A percentile compares a stretch with the other conserved stretches of the same genome.
Conservation (phyloP, 2,888 invertebrate genomes). For the Norana najaformis region DNA sequence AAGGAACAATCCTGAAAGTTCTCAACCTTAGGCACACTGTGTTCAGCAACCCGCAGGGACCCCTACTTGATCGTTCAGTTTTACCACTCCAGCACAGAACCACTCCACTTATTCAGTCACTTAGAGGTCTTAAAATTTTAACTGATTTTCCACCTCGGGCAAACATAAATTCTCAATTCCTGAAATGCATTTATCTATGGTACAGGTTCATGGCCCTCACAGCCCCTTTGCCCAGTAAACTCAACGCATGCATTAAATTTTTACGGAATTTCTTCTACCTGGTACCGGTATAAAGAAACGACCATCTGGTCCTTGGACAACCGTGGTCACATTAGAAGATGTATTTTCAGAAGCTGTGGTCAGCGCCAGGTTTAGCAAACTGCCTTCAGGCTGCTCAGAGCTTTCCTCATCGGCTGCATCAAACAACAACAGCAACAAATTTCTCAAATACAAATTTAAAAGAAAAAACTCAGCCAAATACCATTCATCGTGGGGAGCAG, state of each 20-base stretch:
- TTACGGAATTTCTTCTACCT: not conserved
- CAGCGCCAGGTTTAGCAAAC: not conserved
- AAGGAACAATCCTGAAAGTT: too few relatives aligned
- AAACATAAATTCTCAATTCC: too few relatives aligned
- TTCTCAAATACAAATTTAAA: not conserved
- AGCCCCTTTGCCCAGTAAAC: not conserved
- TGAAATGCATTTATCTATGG: too few relatives aligned
- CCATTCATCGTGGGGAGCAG: not conserved
- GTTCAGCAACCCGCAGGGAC: too few relatives aligned
- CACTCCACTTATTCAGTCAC: too few relatives aligned
- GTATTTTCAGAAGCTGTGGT: not conserved
- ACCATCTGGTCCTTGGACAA: constrained; percentile 14
- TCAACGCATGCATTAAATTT: not conserved
- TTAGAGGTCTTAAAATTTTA: too few relatives aligned
- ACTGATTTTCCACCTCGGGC: too few relatives aligned
- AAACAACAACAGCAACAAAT: not conserved
- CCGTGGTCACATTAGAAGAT: not conserved
- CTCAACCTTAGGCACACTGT: too few relatives aligned
- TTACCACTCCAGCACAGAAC: too few relatives aligned
- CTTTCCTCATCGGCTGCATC: constrained; percentile 6
- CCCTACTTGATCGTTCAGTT: too few relatives aligned
- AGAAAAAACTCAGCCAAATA: not conserved
- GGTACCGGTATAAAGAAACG: constrained; percentile 18
- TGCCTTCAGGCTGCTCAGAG: not conserved
- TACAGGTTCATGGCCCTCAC: not conserved